phyloP scores from a whole-genome alignment of 2,888 invertebrate species.

The Trachelus stipa region DNA sequence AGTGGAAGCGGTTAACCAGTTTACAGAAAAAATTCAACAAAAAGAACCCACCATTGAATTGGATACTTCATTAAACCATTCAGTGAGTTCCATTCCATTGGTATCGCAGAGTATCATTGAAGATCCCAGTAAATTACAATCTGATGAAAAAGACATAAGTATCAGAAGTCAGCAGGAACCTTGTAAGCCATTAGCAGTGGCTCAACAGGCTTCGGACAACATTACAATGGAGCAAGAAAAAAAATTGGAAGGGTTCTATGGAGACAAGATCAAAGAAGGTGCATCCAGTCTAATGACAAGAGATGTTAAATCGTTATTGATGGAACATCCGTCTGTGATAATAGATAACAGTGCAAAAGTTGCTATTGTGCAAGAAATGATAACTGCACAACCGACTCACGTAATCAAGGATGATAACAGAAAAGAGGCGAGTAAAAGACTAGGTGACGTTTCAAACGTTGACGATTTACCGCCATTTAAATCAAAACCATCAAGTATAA shows the following conservation, averaged over 20 bases:
- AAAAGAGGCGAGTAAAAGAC: slow-evolving; percentile 46
- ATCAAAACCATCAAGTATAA: slow-evolving; percentile 39
- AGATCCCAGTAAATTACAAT: not conserved
- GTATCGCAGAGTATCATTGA: not conserved
- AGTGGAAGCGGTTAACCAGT: slow-evolving; percentile 19
- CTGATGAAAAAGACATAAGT: not conserved
- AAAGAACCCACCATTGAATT: slow-evolving; percentile 12
- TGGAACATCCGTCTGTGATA: not conserved
- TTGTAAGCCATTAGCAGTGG: not conserved
- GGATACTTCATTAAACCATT: not conserved
- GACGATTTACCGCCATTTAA: slow-evolving; percentile 50
- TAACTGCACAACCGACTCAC: not conserved
- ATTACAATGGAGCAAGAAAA: not conserved
- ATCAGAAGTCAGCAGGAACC: not conserved
- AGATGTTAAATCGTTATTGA: not conserved
- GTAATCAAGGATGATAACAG: slow-evolving; percentile 36
- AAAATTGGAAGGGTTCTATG: not conserved
- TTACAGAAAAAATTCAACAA: slow-evolving; percentile 3
- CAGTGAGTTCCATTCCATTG: slow-evolving; percentile 4
- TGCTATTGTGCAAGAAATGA: slow-evolving; percentile 2
- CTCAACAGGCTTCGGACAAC: not conserved
- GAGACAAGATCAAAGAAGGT: not conserved
- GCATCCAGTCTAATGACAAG: not conserved
- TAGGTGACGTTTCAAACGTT: slow-evolving; percentile 32
- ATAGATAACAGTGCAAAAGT: not conserved